Base-by-base conservation (phyloP, 2,113 vertebrate genomes). In the Eonycteris spelaea region DNA sequence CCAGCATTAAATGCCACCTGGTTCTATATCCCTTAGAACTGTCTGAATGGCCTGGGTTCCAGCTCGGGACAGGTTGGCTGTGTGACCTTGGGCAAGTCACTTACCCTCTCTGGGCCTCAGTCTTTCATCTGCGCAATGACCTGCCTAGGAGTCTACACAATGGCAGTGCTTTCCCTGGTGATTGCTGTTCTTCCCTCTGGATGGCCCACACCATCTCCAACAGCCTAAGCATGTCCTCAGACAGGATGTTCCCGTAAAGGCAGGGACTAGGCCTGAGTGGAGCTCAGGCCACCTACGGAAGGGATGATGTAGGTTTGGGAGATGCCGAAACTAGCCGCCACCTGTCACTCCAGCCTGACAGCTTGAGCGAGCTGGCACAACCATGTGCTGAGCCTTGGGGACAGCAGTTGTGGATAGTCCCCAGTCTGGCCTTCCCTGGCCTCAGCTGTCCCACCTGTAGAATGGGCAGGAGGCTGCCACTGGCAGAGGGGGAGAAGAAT, bases 21-120 rank as follows among this genome's bases (percentile, higher is more conserved):
- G 84, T 43, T 68, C 45, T 48, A 63, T 13, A 10, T 70, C 48
- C 73, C 26, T 51, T 68, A 79, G 35, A 45, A 33, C 30, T 43
- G 15, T 35, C 18, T 12, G 55, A 19, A 43, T 28, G 30, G 51
- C 19, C 61, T 24, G 14, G 53, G 30, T 18, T 90, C 87, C 7
- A 57, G 43, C 40, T 53, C 28, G 48, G 48, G 73, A 88, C 4
- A 55, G 26, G n/a, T 2, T 11, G 33, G 84, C 84, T 73, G 79
- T 84, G 87, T 90, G 75, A 80, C 65, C 30, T 67, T 75, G 68
- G 78, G 63, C 28, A 93, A 73, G 57, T 83, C 59, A 63, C 28
- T 57, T n/a, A n/a, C 63, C 63, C 16, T 91, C 78, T 70, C 97
- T 93, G 87, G 82, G 73, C 70, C 57, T 79, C 43, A 28, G 18